phyloP scores from a whole-genome alignment of 1,140 invertebrate species.

The Pomacea maculata region DNA sequence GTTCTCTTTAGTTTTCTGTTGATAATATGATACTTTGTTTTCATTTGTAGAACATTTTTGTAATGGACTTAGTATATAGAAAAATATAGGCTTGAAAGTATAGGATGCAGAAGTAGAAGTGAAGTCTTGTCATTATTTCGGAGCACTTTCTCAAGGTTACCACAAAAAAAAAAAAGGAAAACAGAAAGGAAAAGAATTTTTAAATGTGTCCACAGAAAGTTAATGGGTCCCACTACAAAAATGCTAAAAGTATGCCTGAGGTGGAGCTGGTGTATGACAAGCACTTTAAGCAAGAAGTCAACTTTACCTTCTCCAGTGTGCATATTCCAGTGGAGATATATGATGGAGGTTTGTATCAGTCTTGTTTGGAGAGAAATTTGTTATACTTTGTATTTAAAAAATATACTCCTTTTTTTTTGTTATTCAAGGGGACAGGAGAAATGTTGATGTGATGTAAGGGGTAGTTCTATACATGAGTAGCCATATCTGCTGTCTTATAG shows the following conservation, averaged over 20 bases:
- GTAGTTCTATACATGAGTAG: too few species aligned
- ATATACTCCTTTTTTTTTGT: too few species aligned
- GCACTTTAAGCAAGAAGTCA: slow-evolving; percentile 52
- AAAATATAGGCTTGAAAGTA: not conserved
- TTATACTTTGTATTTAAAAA: too few species aligned
- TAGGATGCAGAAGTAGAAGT: slow-evolving; percentile 1
- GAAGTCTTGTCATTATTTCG: not conserved
- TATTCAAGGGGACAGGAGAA: too few species aligned
- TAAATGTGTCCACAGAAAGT: slow-evolving; percentile 39
- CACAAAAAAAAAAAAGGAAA: not conserved
- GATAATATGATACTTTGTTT: too few species aligned
- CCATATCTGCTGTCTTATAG: too few species aligned
- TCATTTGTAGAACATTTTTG: not conserved
- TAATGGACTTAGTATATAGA: not conserved
- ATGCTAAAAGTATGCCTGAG: slow-evolving; percentile 38
- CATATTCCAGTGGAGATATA: slow-evolving; percentile 65
- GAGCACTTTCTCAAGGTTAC: not conserved
- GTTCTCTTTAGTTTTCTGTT: too few species aligned
- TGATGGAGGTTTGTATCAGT: slow-evolving; percentile 54
- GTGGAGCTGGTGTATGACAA: slow-evolving; percentile 36
- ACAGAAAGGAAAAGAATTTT: not conserved
- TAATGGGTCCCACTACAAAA: slow-evolving; percentile 39
- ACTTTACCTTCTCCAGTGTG: slow-evolving; percentile 51
- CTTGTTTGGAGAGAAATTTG: not conserved
- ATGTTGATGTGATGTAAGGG: too few species aligned